A percentile compares a stretch with the other conserved stretches of the same genome.
Evolutionary conservation across 2,797 vertebrate genomes (phyloP).

Genomic region (Sandelia bainsii): DNA sequence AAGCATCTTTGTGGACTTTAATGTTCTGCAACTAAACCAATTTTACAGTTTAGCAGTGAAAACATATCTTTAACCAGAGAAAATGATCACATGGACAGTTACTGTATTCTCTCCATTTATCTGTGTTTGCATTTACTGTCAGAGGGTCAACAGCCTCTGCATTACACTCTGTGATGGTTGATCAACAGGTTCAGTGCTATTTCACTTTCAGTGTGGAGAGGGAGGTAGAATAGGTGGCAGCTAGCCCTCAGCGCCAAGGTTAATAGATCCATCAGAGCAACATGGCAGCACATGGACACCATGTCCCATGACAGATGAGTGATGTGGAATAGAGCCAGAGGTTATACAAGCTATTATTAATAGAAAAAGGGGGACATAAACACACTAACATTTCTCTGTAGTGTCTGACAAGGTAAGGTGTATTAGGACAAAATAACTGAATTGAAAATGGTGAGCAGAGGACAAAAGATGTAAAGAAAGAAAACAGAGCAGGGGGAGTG

Average conservation of each 20-base stretch:
- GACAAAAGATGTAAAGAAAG: too few species aligned
- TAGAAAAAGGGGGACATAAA: neutral
- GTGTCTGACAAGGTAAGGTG: neutral
- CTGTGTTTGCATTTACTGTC: neutral
- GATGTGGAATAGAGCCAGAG: slow-evolving; percentile 33
- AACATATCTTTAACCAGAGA: too few species aligned
- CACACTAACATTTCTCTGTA: neutral
- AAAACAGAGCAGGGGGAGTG: too few species aligned
- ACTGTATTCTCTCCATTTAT: too few species aligned
- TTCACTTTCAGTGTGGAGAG: slow-evolving; percentile 1
- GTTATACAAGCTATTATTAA: slow-evolving; percentile 42
- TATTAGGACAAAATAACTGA: neutral
- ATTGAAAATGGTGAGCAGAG: too few species aligned
- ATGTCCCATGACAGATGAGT: slow-evolving; percentile 22
- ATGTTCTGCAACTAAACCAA: too few species aligned
- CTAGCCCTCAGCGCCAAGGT: slow-evolving; percentile 24
- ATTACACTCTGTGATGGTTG: neutral
- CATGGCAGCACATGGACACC: slow-evolving; percentile 18
- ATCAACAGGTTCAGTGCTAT: neutral
- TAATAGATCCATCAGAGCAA: slow-evolving; percentile 49
- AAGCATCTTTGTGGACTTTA: too few species aligned
- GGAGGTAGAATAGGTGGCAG: slow-evolving; percentile 13
- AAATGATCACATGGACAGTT: too few species aligned
- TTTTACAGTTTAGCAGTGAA: too few species aligned
- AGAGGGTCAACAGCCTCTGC: neutral